These are phyloP conservation scores for Oceanites oceanicus DNA, from an alignment of 2,113 vertebrate species.

Conservation along the genomic window DNA sequence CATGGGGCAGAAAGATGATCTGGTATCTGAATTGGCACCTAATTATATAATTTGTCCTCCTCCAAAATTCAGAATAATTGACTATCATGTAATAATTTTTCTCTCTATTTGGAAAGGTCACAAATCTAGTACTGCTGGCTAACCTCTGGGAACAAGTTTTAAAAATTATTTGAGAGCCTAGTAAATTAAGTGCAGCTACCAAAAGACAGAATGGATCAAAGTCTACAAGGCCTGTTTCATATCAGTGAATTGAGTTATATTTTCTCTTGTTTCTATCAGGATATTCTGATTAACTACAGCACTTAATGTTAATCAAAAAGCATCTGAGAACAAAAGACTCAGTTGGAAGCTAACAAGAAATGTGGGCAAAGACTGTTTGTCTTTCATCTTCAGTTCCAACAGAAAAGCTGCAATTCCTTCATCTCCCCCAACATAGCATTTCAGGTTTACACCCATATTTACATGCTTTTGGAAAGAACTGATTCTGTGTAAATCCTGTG, in stretches of 20 bases:
- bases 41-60: neutral
- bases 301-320: neutral
- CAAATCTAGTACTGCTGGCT: neutral
- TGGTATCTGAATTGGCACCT: neutral
- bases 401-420: neutral
- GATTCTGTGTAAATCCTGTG: neutral
- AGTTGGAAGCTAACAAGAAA: neutral
- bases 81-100: neutral
- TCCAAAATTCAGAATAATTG: neutral
- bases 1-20: neutral
- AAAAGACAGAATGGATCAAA: neutral
- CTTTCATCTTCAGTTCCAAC: neutral
- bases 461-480: neutral
- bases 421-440: rapidly evolving
- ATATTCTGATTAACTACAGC: neutral
- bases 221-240: neutral
- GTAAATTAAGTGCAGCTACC: neutral
- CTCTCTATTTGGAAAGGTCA: neutral
- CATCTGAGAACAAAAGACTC: neutral
- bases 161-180: neutral
- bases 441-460: neutral
- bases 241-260: neutral
- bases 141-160: neutral
- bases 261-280: neutral
- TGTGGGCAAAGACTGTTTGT: neutral